Evolutionary conservation across 2,797 vertebrate genomes (phyloP).

Genomic region (Nannoperca australis): DNA sequence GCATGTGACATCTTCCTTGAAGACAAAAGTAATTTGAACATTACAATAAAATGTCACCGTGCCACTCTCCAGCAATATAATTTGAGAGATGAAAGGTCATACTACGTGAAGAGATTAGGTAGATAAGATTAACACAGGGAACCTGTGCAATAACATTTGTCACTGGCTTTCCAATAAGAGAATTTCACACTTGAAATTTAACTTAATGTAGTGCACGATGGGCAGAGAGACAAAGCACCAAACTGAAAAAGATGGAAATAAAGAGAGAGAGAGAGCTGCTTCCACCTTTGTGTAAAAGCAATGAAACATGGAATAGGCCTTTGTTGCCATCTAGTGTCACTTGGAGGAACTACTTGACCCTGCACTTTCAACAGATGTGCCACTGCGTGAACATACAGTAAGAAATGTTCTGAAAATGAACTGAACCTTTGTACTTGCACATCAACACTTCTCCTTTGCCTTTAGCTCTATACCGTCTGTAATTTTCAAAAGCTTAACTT

Average conservation of each 20-base stretch:
- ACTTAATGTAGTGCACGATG: conserved; percentile 33
- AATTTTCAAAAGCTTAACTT: neutral
- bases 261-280: neutral
- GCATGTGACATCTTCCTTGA: conserved; percentile 11
- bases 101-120: conserved; percentile 25
- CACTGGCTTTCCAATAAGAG: conserved; percentile 35
- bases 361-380: conserved; percentile 4
- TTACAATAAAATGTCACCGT: conserved; percentile 31
- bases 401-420: neutral
- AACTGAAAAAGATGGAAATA: neutral
- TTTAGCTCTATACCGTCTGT: neutral
- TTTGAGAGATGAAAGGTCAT: conserved; percentile 46
- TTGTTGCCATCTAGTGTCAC: conserved; percentile 80
- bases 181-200: conserved; percentile 47
- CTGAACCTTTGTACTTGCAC: neutral
- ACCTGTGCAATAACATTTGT: conserved; percentile 37
- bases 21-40: conserved; percentile 27
- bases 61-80: conserved; percentile 40
- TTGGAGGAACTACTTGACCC: conserved; percentile 32
- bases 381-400: neutral
- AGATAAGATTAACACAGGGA: conserved; percentile 43
- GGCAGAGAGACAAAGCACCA: conserved; percentile 24
- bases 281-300: neutral
- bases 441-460: neutral
- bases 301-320: conserved; percentile 39